Conservation (phyloP, 1,140 invertebrate species). For the Ceratosolen solmsi region DNA sequence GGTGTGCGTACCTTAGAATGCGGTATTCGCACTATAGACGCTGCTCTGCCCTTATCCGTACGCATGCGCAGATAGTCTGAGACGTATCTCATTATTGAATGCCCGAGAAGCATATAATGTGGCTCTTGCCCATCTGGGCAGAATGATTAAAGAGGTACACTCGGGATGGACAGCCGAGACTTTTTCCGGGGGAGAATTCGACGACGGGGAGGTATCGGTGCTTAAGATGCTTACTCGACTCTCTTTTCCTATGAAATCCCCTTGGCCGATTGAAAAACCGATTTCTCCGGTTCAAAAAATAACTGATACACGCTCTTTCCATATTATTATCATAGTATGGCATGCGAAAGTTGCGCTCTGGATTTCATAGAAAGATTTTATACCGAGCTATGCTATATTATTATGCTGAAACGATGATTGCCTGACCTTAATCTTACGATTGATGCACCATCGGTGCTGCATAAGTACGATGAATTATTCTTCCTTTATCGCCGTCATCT, state of each 20-base stretch:
- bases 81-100: slow-evolving; percentile 3
- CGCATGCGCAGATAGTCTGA: not conserved
- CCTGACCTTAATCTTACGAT: not conserved
- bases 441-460: not conserved
- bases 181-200: too few relatives aligned
- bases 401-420: not conserved
- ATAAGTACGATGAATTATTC: not conserved
- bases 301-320: too few relatives aligned
- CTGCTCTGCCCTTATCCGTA: not conserved
- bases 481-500: not conserved
- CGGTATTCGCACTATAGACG: slow-evolving; percentile 8
- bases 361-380: too few relatives aligned
- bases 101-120: not conserved
- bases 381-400: too few relatives aligned
- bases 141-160: not conserved
- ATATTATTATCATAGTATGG: too few relatives aligned
- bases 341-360: too few relatives aligned
- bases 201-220: too few relatives aligned
- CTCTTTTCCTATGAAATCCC: too few relatives aligned
- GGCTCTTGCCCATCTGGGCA: not conserved
- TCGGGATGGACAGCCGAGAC: not conserved
- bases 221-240: too few relatives aligned
- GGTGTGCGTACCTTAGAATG: not conserved
- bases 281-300: too few relatives aligned
- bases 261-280: not conserved